Evolutionary conservation across 2,797 vertebrate genomes (phyloP), one percentile per base, ranked within the genome.

Genomic region (Anomalospiza imberbis): DNA sequence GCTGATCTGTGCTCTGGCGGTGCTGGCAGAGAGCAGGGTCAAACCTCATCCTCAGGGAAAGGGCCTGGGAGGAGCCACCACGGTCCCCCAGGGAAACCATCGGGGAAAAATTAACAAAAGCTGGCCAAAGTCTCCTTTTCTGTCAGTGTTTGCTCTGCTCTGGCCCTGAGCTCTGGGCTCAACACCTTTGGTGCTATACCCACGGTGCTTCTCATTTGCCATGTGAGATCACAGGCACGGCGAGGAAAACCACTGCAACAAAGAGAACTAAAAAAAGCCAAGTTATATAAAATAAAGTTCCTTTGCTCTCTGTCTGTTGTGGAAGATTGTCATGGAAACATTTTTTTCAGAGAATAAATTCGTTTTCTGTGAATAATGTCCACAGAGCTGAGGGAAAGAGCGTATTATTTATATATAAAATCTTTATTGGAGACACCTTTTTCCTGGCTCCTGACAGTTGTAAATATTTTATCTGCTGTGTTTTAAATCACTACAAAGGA

Each of bases 261-360:
- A 92, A 96, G 85, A 84, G 79, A 88, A 91, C 95, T 96, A 96
- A 91, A 96, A 96, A 94, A 96, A 94, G 93, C 55, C 24, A 90
- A 92, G 88, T 91, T 96, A 85, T 94, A 89, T 95, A 93, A 96
- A 96, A 90, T 88, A 63, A 97, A 96, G 80, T 94, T 96, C 85
- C 60, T 91, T 90, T 95, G 76, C 93, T 86, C 83, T 93, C 88
- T 94, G 85, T 80, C 94, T 94, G 91, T 96, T 96, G 93, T 93
- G 72, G 82, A 95, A 93, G 92, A 96, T 95, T 96, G 95, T 94
- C 93, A 97, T 97, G 95, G 96, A 96, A 95, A 96, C 96, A 88
- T 94, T 95, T 93, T 94, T 75, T 94, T 68, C 42, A 21, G 77
- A 77, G 96, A 95, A 91, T 81, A 94, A 88, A 93, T 94, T 93